Evolutionary conservation across 2,113 vertebrate species (phyloP).

Genomic region (Columbina picui): DNA sequence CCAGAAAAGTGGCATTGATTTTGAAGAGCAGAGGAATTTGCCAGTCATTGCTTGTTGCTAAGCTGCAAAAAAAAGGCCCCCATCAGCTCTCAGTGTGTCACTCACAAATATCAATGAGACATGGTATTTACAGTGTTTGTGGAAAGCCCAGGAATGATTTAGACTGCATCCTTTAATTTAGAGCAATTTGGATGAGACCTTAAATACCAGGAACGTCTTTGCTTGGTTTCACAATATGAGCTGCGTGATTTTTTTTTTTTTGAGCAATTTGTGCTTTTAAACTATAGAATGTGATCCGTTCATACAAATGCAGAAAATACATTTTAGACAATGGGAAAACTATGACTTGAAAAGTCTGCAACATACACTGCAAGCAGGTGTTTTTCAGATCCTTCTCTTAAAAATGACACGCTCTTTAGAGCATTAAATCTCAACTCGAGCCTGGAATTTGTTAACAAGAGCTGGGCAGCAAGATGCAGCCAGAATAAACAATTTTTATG

Average conservation of each 20-base stretch:
- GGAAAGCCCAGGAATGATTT: background rate
- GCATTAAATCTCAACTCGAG: background rate
- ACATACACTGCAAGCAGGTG: background rate
- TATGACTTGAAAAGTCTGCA: background rate
- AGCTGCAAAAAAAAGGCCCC: background rate
- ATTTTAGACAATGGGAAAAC: background rate
- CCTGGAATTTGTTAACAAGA: background rate
- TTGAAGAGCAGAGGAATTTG: constrained; percentile 45
- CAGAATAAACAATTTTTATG: background rate
- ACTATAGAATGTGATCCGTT: background rate
- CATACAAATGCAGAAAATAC: background rate
- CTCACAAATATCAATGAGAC: background rate
- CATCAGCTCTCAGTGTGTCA: background rate
- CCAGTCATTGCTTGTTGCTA: constrained; percentile 48
- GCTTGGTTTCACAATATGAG: background rate
- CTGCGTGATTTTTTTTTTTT: background rate
- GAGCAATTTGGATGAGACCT: background rate
- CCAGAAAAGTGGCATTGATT: constrained; percentile 64
- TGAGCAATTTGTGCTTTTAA: background rate
- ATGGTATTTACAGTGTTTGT: background rate
- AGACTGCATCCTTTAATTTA: background rate
- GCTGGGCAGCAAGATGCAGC: background rate
- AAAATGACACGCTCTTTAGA: background rate
- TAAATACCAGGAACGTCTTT: background rate
- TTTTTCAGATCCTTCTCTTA: background rate